These are phyloP conservation scores for Euglossa dilemma DNA, from an alignment of 1,140 invertebrate species.

Conservation along the genomic window DNA sequence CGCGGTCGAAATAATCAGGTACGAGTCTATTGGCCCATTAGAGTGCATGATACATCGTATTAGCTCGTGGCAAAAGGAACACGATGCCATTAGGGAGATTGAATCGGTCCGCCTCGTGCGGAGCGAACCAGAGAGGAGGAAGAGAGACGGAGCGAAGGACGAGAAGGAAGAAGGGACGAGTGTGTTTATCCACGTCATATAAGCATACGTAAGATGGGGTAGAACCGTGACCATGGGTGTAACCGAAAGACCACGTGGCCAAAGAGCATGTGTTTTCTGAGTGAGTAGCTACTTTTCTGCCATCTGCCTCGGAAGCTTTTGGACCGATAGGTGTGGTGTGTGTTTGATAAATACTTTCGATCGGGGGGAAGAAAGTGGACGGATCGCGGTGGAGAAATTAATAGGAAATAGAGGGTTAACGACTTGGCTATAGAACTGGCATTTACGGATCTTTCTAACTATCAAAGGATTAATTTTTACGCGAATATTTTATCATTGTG, in stretches of 20 bases:
- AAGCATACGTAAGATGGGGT: conserved; percentile 68
- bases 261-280: conserved; percentile 68
- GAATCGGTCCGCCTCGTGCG: conserved; percentile 69
- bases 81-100: conserved; percentile 77
- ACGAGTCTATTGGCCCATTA: conserved; percentile 69
- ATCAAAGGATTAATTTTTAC: too few relatives aligned
- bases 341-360: conserved; percentile 64
- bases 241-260: conserved; percentile 69
- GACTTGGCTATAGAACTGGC: neutral
- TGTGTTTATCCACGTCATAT: conserved; percentile 65
- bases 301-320: conserved; percentile 63
- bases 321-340: conserved; percentile 64
- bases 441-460: too few relatives aligned
- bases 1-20: conserved; percentile 66
- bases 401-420: neutral
- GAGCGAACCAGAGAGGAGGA: neutral
- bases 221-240: conserved; percentile 65
- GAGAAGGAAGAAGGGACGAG: conserved; percentile 40
- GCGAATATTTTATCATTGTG: too few relatives aligned
- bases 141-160: neutral
- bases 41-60: conserved; percentile 77
- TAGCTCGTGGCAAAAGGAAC: conserved; percentile 71
- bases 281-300: conserved; percentile 69
- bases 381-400: conserved; percentile 43
- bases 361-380: conserved; percentile 2